Conservation (phyloP, 2,797 vertebrate genomes). For the Fratercula arctica region DNA sequence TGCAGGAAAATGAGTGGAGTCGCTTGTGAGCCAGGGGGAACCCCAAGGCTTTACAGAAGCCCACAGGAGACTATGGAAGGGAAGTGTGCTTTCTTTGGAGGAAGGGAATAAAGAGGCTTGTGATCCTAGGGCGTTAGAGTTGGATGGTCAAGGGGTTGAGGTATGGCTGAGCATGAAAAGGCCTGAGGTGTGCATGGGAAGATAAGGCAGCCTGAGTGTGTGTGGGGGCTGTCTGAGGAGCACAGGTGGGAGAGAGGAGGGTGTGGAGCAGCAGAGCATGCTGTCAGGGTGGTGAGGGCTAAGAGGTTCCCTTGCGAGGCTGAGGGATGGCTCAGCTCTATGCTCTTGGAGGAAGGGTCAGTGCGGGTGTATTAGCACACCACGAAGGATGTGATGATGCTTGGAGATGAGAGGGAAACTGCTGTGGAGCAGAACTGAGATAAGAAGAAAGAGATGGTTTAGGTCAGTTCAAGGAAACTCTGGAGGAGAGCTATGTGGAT, state of each 20-base stretch:
- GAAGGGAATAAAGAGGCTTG: background rate
- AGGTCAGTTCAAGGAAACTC: background rate
- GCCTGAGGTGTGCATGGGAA: background rate
- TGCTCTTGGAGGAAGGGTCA: background rate
- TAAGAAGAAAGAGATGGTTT: background rate
- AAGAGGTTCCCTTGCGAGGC: background rate
- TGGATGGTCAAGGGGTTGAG: background rate
- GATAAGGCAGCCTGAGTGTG: background rate
- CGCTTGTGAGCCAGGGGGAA: fast-evolving
- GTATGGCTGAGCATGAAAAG: too few species aligned
- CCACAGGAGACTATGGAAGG: fast-evolving
- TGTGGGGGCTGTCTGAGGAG: background rate
- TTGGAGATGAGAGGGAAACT: background rate
- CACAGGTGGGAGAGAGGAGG: background rate
- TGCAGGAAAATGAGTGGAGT: background rate
- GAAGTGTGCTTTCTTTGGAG: background rate
- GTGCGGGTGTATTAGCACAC: background rate
- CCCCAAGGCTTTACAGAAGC: background rate
- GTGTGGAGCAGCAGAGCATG: background rate
- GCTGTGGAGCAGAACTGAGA: background rate
- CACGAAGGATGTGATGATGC: background rate
- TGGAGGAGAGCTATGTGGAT: background rate
- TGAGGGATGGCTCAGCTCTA: background rate
- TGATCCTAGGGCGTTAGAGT: background rate
- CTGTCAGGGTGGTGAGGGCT: background rate